These are phyloP conservation scores for Bradypodion ventrale DNA, from an alignment of 2,797 vertebrate species.

Conservation along the genomic window DNA sequence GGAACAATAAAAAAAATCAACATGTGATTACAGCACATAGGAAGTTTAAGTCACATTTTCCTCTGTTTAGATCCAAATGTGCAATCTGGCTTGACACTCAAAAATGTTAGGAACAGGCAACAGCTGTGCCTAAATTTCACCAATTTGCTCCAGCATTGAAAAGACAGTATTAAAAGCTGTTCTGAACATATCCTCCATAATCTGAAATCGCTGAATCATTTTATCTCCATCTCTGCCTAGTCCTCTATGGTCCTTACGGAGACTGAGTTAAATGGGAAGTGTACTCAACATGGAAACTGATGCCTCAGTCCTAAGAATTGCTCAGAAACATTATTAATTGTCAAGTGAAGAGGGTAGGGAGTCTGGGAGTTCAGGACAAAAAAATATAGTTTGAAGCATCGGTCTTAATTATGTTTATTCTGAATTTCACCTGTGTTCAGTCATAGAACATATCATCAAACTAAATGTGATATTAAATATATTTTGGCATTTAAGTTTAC, in stretches of 20 bases:
- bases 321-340: too few relatives aligned
- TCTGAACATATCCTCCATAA: constrained; percentile 65
- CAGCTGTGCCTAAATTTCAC: constrained; percentile 74
- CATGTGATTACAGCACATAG: constrained; percentile 47
- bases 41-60: constrained; percentile 52
- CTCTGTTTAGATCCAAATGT: constrained; percentile 57
- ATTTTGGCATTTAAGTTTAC: not conserved
- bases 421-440: not conserved
- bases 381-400: too few relatives aligned
- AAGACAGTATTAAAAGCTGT: constrained; percentile 65
- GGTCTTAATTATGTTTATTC: not conserved
- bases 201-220: constrained; percentile 69
- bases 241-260: not conserved
- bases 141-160: constrained; percentile 72
- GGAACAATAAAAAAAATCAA: constrained; percentile 34
- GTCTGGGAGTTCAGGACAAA: too few relatives aligned
- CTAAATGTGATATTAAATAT: not conserved
- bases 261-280: not conserved
- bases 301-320: not conserved
- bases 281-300: too few relatives aligned
- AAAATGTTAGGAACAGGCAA: constrained; percentile 59
- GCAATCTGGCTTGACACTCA: constrained; percentile 63
- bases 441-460: too few relatives aligned
- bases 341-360: too few relatives aligned
- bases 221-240: not conserved